Percentiles rank a stretch among this genome's conserved stretches.
Evolutionary conservation across 2,888 invertebrate genomes (phyloP).

Genomic region (Drosophila lacicola): DNA sequence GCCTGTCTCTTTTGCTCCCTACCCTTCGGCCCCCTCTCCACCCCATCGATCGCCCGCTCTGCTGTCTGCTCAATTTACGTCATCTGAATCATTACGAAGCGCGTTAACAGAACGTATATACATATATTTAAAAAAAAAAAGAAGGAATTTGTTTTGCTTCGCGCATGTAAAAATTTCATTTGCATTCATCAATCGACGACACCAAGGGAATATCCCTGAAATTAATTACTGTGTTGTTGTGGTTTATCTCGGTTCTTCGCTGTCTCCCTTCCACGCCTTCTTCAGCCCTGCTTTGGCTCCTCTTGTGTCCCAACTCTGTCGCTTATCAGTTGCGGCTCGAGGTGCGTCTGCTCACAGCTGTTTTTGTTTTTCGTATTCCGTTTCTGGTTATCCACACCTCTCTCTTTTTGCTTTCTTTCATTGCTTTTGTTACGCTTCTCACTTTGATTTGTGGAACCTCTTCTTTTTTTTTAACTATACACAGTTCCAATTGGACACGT

Average conservation of each 20-base stretch:
- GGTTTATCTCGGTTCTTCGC: background rate
- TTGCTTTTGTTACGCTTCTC: constrained; percentile 39
- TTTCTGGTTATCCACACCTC: background rate
- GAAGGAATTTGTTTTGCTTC: constrained; percentile 34
- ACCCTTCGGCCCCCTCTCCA: background rate
- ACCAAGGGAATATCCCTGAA: constrained; percentile 36
- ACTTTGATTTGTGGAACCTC: constrained; percentile 40
- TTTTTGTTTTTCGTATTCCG: constrained; percentile 5
- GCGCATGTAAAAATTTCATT: constrained; percentile 64
- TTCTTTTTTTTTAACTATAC: constrained; percentile 5
- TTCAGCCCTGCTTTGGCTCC: background rate
- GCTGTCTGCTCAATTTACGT: constrained; percentile 20
- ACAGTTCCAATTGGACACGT: constrained; percentile 22
- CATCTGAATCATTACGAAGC: constrained; percentile 56
- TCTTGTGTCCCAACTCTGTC: background rate
- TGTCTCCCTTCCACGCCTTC: background rate
- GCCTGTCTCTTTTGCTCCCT: constrained; percentile 29
- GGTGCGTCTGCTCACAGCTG: constrained; percentile 24
- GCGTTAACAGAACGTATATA: constrained; percentile 46
- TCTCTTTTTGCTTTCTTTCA: background rate
- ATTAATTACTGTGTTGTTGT: constrained; percentile 67
- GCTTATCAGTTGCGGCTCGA: constrained; percentile 21
- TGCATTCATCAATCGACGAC: constrained; percentile 62
- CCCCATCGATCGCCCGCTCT: background rate
- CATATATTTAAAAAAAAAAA: constrained; percentile 13